Conservation (phyloP, 2,797 vertebrate genomes). For the Strix occidentalis region DNA sequence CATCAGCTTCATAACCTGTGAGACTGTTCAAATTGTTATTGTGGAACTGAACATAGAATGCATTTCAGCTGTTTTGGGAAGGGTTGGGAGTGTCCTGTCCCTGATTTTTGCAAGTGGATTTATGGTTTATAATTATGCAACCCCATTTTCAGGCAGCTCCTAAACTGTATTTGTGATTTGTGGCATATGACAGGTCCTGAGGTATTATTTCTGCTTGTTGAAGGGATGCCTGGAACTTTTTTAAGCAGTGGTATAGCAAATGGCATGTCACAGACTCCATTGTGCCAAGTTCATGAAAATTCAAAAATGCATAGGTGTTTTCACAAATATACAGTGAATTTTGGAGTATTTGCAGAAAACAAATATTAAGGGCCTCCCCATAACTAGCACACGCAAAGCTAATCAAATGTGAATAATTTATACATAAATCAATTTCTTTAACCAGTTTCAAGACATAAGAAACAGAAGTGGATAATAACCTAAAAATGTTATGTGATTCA, state of each 20-base stretch:
- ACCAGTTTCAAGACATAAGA: neutral
- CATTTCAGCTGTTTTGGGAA: neutral
- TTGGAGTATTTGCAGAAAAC: neutral
- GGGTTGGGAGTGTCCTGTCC: neutral
- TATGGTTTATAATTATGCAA: neutral
- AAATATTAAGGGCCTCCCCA: neutral
- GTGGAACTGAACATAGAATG: neutral
- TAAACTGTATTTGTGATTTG: neutral
- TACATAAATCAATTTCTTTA: neutral
- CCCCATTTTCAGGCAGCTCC: neutral
- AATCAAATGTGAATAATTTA: neutral
- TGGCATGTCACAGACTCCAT: neutral
- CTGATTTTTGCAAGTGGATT: neutral
- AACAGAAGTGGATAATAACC: neutral
- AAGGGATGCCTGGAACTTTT: neutral
- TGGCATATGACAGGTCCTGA: neutral
- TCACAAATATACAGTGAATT: neutral
- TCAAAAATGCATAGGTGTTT: neutral
- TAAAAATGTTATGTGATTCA: neutral
- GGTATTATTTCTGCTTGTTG: neutral
- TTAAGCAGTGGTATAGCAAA: neutral
- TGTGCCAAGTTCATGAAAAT: neutral
- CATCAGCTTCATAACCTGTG: neutral
- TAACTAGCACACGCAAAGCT: neutral
- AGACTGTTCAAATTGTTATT: neutral